A percentile compares a stretch with the other conserved stretches of the same genome.
phyloP scores from a whole-genome alignment of 1,140 invertebrate genomes.

The Panulirus ornatus region DNA sequence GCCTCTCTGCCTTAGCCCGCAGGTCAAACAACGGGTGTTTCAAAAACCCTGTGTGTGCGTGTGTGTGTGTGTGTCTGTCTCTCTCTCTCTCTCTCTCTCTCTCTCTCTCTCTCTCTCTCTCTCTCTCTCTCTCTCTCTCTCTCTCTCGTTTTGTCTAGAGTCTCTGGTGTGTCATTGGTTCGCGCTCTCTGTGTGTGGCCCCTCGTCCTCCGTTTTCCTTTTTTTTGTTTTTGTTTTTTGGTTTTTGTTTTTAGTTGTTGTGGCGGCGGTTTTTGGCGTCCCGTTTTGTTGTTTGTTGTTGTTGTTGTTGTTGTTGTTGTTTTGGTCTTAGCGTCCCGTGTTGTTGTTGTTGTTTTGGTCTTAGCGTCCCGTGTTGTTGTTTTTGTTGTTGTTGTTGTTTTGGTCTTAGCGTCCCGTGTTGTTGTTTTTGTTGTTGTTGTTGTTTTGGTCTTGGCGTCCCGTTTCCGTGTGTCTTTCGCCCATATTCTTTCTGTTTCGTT shows the following conservation, averaged over 20 bases:
- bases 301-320: too few relatives aligned
- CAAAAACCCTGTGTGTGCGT: too few relatives aligned
- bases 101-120: too few relatives aligned
- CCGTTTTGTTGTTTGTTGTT: not conserved
- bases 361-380: too few relatives aligned
- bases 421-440: too few relatives aligned
- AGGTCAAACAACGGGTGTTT: constrained; percentile 58
- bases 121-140: constrained; percentile 59
- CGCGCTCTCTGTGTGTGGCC: not conserved
- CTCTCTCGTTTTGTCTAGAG: constrained; percentile 28
- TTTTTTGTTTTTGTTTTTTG: not conserved
- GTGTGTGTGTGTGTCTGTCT: constrained; percentile 60
- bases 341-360: too few relatives aligned
- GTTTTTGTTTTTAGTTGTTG: not conserved
- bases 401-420: too few relatives aligned
- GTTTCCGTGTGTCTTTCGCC: constrained; percentile 17
- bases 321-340: too few relatives aligned
- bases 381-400: too few relatives aligned
- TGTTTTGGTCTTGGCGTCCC: not conserved
- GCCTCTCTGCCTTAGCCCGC: constrained; percentile 71
- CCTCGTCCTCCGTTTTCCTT: not conserved
- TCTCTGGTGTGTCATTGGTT: constrained; percentile 2
- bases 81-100: constrained; percentile 59
- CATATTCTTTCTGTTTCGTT: too few relatives aligned
- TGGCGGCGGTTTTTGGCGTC: not conserved